Evolutionary conservation across 2,888 invertebrate genomes (phyloP).

Genomic region (Gari tellinella): DNA sequence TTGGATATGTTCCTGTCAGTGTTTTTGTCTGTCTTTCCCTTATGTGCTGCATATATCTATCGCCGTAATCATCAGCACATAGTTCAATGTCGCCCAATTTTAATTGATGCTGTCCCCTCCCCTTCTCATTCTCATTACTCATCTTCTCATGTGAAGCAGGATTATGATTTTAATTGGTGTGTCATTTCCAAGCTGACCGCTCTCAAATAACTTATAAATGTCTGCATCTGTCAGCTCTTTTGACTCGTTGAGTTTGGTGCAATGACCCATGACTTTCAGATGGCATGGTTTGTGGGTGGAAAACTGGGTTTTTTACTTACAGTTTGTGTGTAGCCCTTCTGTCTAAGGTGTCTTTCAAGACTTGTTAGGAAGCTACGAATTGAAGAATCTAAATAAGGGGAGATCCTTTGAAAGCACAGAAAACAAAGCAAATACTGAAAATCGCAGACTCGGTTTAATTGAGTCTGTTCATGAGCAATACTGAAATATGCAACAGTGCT

Average conservation of each 20-base stretch:
- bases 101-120: slow-evolving; percentile 14
- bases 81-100: slow-evolving; percentile 23
- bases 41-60: slow-evolving; percentile 15
- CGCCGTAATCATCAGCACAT: slow-evolving; percentile 12
- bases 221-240: slow-evolving; percentile 17
- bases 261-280: slow-evolving; percentile 4
- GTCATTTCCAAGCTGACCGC: slow-evolving; percentile 4
- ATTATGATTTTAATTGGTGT: background rate
- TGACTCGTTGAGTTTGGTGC: slow-evolving; percentile 6
- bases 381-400: too few relatives aligned
- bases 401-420: too few relatives aligned
- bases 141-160: slow-evolving; percentile 4
- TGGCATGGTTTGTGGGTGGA: slow-evolving; percentile 10
- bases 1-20: slow-evolving; percentile 4
- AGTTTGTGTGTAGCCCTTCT: too few relatives aligned
- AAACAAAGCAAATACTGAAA: too few relatives aligned
- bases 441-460: too few relatives aligned
- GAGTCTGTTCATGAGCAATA: too few relatives aligned
- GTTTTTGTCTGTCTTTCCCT: slow-evolving; percentile 24
- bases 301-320: slow-evolving; percentile 13
- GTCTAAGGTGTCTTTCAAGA: slow-evolving; percentile 14
- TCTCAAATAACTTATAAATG: slow-evolving; percentile 12
- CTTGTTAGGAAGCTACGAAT: slow-evolving; percentile 17
- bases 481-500: too few relatives aligned
- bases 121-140: slow-evolving; percentile 24